Evolutionary conservation across 92 coral and sea anemone genomes (phyloP), one percentile per base, ranked within the genome.

Genomic region (Epizoanthus ramosus): DNA sequence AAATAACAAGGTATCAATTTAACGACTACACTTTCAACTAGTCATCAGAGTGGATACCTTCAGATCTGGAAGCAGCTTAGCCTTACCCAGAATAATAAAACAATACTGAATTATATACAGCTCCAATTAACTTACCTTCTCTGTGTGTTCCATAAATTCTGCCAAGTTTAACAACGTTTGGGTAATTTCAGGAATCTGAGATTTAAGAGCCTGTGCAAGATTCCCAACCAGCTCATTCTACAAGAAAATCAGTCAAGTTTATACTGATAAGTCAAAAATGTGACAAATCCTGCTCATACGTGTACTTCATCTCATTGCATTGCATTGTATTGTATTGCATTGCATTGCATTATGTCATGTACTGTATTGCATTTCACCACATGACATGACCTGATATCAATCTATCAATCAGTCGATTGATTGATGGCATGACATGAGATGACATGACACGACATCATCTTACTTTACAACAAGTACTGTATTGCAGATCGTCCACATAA

Each of bases 61-160:
- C 6, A 37, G 43, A 3, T 37, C 5, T 37, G 43, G 6, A 37
- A 3, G 43, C 43, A 37, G 43, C 43, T 37, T 3, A 37, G 43
- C 1, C 3, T 18, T 8, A 31, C 33, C 6, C 17, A 15, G 13
- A 9, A 47, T 47, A 47, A 47, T 47, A 8, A 47, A 8, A 9
- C 54, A 9, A 10, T 47, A 47, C 2, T 47, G 9, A 47, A 9
- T 8, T 8, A 47, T 47, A 70, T 39, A 70, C 21, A 22, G 37
- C 23, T 70, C 21, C 31, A 13, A 13, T 19, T 4, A 19, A 33
- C 61, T 56, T 64, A 92, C 96, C 89, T 94, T 96, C 56, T 96
- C 98, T 17, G 99, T 96, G 81, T 96, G 99, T 68, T 96, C 99
- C 93, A 96, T 85, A 77, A 96, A 96, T 71, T 96, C 99, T 1